A percentile compares a stretch with the other conserved stretches of the same genome.
phyloP scores from a whole-genome alignment of 2,888 invertebrate genomes.

The Synanthedon andrenaeformis region DNA sequence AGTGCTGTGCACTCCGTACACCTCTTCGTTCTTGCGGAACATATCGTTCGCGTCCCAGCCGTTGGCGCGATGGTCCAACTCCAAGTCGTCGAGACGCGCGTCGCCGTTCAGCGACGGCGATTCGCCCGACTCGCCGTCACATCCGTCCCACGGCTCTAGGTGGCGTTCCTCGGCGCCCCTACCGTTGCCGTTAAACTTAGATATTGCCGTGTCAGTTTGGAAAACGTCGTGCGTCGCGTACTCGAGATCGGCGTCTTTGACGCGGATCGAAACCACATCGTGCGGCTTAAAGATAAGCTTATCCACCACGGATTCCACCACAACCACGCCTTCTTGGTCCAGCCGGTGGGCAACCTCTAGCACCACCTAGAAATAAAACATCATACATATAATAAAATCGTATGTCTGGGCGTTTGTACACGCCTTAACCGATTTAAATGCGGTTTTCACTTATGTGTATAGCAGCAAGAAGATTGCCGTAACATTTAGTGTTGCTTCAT shows the following conservation, averaged over 20 bases:
- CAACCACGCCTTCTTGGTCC: slow-evolving; percentile 74
- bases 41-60: slow-evolving; percentile 98
- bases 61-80: slow-evolving; percentile 82
- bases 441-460: no score
- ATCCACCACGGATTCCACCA: slow-evolving; percentile 78
- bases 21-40: slow-evolving; percentile 70
- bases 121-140: slow-evolving; percentile 62
- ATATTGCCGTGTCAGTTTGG: slow-evolving; percentile 90
- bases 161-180: slow-evolving; percentile 76
- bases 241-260: slow-evolving; percentile 88
- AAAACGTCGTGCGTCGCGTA: slow-evolving; percentile 90
- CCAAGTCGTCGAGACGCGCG: slow-evolving; percentile 75
- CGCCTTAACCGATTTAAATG: no score
- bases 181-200: slow-evolving; percentile 79
- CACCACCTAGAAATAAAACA: slow-evolving; percentile 67
- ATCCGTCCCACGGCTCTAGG: slow-evolving; percentile 90
- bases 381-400: background rate
- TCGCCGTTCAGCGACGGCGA: slow-evolving; percentile 68
- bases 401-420: no score
- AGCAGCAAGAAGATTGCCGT: no score
- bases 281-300: slow-evolving; percentile 86
- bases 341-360: slow-evolving; percentile 89
- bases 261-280: slow-evolving; percentile 86
- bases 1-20: slow-evolving; percentile 92
- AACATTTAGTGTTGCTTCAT: no score